phyloP scores from a whole-genome alignment of 2,888 invertebrate species.

The Ischnus inquisitorius region DNA sequence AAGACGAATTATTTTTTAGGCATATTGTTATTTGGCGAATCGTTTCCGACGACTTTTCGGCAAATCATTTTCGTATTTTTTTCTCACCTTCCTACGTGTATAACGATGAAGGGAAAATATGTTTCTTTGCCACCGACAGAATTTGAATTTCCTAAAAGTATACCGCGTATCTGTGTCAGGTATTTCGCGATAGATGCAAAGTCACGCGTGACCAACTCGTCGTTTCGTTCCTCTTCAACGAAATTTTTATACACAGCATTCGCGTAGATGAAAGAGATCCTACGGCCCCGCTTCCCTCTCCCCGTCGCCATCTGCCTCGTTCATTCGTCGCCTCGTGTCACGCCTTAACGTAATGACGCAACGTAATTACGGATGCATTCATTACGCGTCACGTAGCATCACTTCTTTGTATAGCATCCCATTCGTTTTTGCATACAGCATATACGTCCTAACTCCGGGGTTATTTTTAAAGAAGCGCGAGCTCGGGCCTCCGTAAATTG shows the following conservation, averaged over 20 bases:
- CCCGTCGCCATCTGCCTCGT: neutral
- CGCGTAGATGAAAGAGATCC: constrained; percentile 56
- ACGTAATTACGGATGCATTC: constrained; percentile 73
- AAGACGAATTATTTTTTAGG: too few relatives aligned
- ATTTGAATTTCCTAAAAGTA: constrained; percentile 30
- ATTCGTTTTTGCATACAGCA: constrained; percentile 25
- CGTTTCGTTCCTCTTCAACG: constrained; percentile 51
- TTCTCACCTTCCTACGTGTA: neutral
- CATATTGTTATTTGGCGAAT: too few relatives aligned
- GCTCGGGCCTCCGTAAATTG: neutral
- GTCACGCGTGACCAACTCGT: constrained; percentile 68
- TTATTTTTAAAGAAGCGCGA: constrained; percentile 16
- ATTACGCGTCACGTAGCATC: constrained; percentile 72
- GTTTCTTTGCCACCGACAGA: neutral
- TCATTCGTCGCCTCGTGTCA: constrained; percentile 27
- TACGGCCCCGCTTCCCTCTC: neutral
- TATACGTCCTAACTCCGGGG: constrained; percentile 15
- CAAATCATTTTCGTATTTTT: neutral
- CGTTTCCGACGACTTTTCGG: too few relatives aligned
- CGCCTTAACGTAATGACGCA: constrained; percentile 71
- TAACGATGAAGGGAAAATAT: neutral
- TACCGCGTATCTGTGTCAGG: constrained; percentile 60
- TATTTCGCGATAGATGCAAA: constrained; percentile 67
- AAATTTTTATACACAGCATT: constrained; percentile 50
- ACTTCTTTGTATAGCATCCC: constrained; percentile 58